Evolutionary conservation across 2,797 vertebrate genomes (phyloP).

Genomic region (Tympanoctomys barrerae): DNA sequence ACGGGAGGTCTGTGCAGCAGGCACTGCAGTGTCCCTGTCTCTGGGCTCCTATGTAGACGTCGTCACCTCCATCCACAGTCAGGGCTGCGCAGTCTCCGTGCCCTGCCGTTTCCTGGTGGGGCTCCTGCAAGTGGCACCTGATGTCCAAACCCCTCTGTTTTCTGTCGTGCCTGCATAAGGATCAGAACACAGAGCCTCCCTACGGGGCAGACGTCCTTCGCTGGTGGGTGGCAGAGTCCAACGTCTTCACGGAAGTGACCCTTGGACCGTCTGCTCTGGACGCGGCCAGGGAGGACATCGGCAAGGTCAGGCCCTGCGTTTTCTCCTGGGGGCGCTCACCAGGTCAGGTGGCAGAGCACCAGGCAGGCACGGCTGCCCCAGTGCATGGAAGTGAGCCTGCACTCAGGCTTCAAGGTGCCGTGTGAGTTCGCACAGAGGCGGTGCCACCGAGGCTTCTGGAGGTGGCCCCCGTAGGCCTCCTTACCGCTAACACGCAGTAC

Average conservation of each 20-base stretch:
- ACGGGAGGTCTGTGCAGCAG: not conserved
- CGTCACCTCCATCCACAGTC: not conserved
- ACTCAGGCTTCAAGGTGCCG: too few species aligned
- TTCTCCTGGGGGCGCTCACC: not conserved
- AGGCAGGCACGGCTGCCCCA: not conserved
- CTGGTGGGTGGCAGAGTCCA: slow-evolving; percentile 98
- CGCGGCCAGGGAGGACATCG: slow-evolving; percentile 92
- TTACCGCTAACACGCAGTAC: too few species aligned
- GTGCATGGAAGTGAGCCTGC: too few species aligned
- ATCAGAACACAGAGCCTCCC: slow-evolving; percentile 89
- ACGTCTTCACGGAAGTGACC: slow-evolving; percentile 95
- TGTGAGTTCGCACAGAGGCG: too few species aligned
- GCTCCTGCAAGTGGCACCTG: not conserved
- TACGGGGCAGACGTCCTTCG: slow-evolving; percentile 95
- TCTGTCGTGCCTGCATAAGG: slow-evolving; percentile 85
- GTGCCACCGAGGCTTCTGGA: too few species aligned
- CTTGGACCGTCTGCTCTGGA: slow-evolving; percentile 92
- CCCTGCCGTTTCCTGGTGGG: not conserved
- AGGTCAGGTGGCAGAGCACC: not conserved
- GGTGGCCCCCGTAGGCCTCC: too few species aligned
- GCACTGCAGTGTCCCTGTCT: not conserved
- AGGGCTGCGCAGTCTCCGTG: not conserved
- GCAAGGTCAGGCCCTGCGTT: slow-evolving; percentile 89
- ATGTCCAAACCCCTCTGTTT: not conserved
- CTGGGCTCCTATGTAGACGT: not conserved